Evolutionary conservation across 2,797 vertebrate genomes (phyloP).

Genomic region (Prionace glauca): DNA sequence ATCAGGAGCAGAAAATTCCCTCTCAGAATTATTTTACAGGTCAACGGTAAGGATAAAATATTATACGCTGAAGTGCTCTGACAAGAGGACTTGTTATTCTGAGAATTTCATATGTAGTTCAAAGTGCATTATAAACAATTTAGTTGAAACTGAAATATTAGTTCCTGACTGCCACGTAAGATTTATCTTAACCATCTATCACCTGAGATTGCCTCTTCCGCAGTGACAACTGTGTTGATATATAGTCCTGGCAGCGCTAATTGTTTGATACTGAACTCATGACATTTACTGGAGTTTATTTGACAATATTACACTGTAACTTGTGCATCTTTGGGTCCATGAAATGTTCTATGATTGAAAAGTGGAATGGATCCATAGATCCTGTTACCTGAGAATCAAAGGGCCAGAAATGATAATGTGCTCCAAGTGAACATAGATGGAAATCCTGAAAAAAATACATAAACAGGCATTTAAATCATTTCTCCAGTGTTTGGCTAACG

Average conservation of each 20-base stretch:
- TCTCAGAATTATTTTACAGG: background rate
- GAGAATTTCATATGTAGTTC: background rate
- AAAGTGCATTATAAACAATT: background rate
- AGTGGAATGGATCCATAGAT: background rate
- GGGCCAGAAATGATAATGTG: background rate
- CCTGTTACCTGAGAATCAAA: background rate
- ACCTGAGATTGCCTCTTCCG: background rate
- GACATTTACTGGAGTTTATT: background rate
- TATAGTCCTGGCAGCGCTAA: background rate
- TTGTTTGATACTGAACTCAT: background rate
- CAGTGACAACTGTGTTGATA: background rate
- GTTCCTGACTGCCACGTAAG: background rate
- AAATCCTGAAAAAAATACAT: background rate
- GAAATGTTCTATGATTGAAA: background rate
- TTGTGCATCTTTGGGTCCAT: background rate
- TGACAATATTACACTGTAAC: background rate
- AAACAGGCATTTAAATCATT: background rate
- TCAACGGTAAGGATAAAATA: background rate
- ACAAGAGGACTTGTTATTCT: background rate
- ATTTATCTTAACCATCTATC: background rate
- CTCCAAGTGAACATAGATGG: background rate
- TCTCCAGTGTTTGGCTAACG: background rate
- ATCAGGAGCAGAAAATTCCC: no score
- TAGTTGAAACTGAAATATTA: background rate
- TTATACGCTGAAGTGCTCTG: background rate